These are phyloP conservation scores for Asbolus verrucosus DNA, from an alignment of 1,140 invertebrate genomes.

Conservation along the genomic window DNA sequence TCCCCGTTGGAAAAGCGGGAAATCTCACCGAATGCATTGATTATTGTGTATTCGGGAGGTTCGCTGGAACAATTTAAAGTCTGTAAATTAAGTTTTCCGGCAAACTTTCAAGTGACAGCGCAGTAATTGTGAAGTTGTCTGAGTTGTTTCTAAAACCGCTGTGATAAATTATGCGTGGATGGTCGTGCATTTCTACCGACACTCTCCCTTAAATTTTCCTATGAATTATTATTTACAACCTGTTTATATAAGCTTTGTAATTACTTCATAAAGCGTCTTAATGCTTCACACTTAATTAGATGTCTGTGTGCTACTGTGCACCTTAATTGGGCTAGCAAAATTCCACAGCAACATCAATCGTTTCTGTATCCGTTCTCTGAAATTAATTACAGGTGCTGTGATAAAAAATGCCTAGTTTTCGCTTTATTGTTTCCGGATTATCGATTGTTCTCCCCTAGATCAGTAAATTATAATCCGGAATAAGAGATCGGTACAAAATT, in stretches of 20 bases:
- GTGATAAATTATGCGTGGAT: constrained; percentile 45
- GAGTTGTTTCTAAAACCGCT: constrained; percentile 43
- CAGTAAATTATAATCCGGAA: constrained; percentile 45
- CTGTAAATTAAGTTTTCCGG: constrained; percentile 44
- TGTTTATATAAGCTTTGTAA: constrained; percentile 42
- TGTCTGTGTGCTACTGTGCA: constrained; percentile 39
- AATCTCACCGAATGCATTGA: constrained; percentile 7
- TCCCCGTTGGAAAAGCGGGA: background rate
- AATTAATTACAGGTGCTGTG: constrained; percentile 19
- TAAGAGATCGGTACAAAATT: constrained; percentile 53
- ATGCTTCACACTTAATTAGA: constrained; percentile 41
- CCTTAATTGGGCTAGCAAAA: constrained; percentile 7
- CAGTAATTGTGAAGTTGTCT: constrained; percentile 44
- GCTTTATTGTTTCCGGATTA: background rate
- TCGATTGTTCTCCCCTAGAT: constrained; percentile 5
- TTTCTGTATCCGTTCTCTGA: background rate
- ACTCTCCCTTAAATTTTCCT: constrained; percentile 21
- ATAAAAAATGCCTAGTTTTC: background rate
- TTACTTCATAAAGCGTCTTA: constrained; percentile 41
- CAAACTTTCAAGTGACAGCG: constrained; percentile 44
- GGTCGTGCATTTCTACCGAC: constrained; percentile 20
- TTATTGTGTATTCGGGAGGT: constrained; percentile 35
- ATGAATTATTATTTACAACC: constrained; percentile 43
- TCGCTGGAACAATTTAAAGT: constrained; percentile 43
- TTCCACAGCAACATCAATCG: constrained; percentile 5